phyloP scores from a whole-genome alignment of 2,797 vertebrate genomes.

The Sitta carolinensis region DNA sequence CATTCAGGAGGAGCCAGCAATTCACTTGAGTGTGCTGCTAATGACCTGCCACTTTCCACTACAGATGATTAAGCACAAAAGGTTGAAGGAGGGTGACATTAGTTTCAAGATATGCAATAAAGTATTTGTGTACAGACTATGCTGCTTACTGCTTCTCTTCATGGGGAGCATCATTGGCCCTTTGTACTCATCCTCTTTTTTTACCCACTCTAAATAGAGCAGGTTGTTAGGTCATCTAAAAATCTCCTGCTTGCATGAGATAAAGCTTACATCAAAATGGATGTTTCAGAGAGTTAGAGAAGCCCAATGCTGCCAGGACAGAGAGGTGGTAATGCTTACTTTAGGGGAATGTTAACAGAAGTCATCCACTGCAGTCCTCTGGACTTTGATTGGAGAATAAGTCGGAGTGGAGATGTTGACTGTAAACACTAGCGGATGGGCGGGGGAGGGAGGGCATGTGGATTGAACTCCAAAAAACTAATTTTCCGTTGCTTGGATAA shows the following conservation, averaged over 20 bases:
- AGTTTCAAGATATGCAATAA: not conserved
- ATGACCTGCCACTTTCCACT: not conserved
- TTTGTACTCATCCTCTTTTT: not conserved
- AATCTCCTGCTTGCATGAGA: not conserved
- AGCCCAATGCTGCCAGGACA: not conserved
- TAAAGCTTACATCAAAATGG: not conserved
- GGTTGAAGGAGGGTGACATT: not conserved
- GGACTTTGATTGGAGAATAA: not conserved
- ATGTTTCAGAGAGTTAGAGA: not conserved
- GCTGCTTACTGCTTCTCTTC: not conserved
- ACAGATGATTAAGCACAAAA: not conserved
- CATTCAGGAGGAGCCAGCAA: not conserved
- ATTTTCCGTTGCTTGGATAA: conserved; percentile 17
- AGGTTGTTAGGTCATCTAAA: not conserved
- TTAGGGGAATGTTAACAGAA: not conserved
- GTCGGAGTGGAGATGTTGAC: not conserved
- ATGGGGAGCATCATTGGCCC: not conserved
- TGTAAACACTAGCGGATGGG: not conserved
- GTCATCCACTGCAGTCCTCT: not conserved
- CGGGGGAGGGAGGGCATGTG: not conserved
- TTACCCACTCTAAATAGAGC: not conserved
- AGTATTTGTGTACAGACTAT: rapidly evolving
- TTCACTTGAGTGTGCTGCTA: not conserved
- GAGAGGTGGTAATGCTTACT: not conserved
- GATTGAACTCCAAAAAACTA: not conserved